A percentile compares a stretch with the other conserved stretches of the same genome.
Evolutionary conservation across 1,140 invertebrate species (phyloP).

Genomic region (Neotoxoptera formosana): DNA sequence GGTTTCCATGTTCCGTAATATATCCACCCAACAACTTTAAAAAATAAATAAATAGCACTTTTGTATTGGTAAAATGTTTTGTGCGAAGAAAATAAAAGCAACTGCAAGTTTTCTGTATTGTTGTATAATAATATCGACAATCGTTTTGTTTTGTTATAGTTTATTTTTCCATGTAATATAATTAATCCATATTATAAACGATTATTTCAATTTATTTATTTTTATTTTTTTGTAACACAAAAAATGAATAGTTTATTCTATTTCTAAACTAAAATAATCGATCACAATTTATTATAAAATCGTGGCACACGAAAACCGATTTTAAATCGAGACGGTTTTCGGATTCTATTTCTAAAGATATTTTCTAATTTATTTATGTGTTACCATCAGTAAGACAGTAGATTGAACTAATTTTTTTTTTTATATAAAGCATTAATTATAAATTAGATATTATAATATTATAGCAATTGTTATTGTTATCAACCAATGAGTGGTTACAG

Average conservation of each 20-base stretch:
- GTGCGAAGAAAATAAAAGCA: conserved; percentile 21
- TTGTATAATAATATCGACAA: background rate
- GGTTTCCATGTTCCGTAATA: background rate
- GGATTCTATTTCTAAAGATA: no score
- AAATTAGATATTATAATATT: no score
- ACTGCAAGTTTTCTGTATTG: background rate
- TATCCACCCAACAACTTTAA: background rate
- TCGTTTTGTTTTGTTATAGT: background rate
- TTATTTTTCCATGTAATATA: background rate
- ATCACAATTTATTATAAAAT: background rate
- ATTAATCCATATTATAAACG: background rate
- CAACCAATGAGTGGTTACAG: no score
- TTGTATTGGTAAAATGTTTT: background rate
- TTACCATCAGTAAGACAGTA: no score
- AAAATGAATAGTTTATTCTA: background rate
- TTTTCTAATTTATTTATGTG: no score
- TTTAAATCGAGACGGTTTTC: no score
- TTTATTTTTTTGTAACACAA: background rate
- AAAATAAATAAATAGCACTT: background rate
- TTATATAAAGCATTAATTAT: background rate
- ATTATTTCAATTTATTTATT: background rate
- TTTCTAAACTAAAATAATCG: background rate
- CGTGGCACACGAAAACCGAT: no score
- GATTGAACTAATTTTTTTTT: no score
- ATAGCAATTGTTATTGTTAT: no score